Base-by-base conservation (phyloP, 2,888 invertebrate genomes). In the Leucophenga maculata region DNA sequence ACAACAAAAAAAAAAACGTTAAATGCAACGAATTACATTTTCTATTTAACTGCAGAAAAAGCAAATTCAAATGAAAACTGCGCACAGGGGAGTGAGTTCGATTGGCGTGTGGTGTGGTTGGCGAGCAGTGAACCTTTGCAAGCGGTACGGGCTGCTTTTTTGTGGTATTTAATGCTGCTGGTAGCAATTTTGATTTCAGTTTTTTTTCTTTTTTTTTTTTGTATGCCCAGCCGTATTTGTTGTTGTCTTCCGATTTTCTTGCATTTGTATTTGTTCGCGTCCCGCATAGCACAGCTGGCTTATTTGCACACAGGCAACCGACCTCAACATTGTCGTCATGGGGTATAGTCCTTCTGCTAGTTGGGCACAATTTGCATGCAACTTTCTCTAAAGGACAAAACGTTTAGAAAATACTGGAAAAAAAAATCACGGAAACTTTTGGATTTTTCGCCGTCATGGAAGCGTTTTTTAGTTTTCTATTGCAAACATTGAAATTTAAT, bases 11-110 rank as follows among this genome's bases (percentile, higher is more conserved):
- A 2, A 22, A 55, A 11, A 32, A 75, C 78, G 76, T 77, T 83
- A 82, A 82, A 83, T 81, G 80, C 80, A 81, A 83, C 83, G 82
- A 83, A 81, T 81, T 81, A 81, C 80, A 75, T 75, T 83, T 83
- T 83, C 80, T 81, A 83, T 83, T 81, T 26, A 81, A 78, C 67
- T 69, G 69, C 69, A 68, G 72, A 44, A 8, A 55, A 55, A 55
- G 18, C 55, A 18, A n/a, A 18, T 16, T 1, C 18, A 16, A 54
- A 54, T 18, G 54, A 48, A 14, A 48, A 26, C 26, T 26, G 26
- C 4, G 26, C 2, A 4, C 26, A 26, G n/a, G n/a, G n/a, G n/a
- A 26, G 3, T 26, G 26, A 26, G 16, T 6, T 50, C 1, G 48
- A 48, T n/a, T 6, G 50, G 16, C 6, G 6, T n/a, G 50, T 50